Evolutionary conservation across 64 coral and sea anemone genomes (phyloP), one percentile per base, ranked within the genome.

Genomic region (Actinia equina): DNA sequence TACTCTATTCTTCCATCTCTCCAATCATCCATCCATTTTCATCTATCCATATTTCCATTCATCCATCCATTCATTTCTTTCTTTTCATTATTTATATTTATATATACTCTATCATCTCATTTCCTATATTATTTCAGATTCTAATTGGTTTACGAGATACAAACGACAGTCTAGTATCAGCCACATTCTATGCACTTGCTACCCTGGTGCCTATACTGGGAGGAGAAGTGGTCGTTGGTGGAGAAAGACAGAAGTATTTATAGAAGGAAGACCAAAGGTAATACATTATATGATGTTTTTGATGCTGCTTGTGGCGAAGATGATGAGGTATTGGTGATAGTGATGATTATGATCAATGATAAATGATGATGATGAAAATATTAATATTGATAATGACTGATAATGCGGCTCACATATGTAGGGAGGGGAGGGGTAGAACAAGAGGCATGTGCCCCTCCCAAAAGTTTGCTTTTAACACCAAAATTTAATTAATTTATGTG

Each of bases 211-310:
- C 94, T 3, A 86, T 96, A 77, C 86, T 96, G 16, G 94, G 94
- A 41, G 85, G 91, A 19, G 82, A 79, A 79, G 80, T 89, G 45
- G 94, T 96, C 20, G 94, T 96, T 0, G 94, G 94, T 82, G 91
- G 94, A 23, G 80, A 90, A 26, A 86, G 91, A 76, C 85, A 87
- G 60, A 93, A 93, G 26, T 59, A 81, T 20, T 96, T 56, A 90
- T 81, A 59, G 94, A 96, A 56, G 85, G 94, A 54, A 96, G 94
- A 88, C 94, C 94, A 41, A 96, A 96, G 94, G 94, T 96, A 86
- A 43, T n/a, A 23, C 22, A 6, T 5, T 22, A 69, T 23, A 22
- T 20, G 8, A 69, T 22, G n/a, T 2, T 69, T 4, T 69, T 69
- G 9, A 22, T 69, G 19, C 4, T 23, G 2, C 19, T 8, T 10